Conservation (phyloP, 2,113 vertebrate genomes). For the Steatornis caripensis region DNA sequence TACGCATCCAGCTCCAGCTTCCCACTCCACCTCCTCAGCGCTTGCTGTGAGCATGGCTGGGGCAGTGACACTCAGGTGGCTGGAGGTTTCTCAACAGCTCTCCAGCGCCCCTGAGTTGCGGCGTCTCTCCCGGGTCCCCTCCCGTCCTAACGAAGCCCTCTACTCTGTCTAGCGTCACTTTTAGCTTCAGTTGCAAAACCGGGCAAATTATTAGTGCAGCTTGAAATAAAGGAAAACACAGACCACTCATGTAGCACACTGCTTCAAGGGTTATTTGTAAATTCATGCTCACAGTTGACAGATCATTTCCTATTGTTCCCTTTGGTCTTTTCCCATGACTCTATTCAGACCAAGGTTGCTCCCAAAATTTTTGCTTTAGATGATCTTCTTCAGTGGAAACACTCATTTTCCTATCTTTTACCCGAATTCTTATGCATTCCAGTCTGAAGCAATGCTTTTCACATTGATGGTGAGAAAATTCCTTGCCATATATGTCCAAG, state of each 20-base stretch:
- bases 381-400: neutral
- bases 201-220: neutral
- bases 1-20: neutral
- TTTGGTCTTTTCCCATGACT: neutral
- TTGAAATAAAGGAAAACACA: neutral
- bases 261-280: neutral
- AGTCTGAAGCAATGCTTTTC: neutral
- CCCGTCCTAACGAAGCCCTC: neutral
- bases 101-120: neutral
- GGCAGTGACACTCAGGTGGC: neutral
- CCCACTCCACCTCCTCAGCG: neutral
- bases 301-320: neutral
- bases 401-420: neutral
- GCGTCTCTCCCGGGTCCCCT: neutral
- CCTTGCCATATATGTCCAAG: neutral
- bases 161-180: neutral
- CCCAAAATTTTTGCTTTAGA: neutral
- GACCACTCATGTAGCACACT: neutral
- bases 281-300: rapidly evolving
- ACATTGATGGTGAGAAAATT: neutral
- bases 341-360: neutral
- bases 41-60: neutral
- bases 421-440: neutral
- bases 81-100: neutral
- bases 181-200: neutral